Percentiles rank a stretch among this genome's conserved stretches.
These are phyloP conservation scores for Antennarius striatus DNA, from an alignment of 2,113 vertebrate genomes.

Conservation along the genomic window DNA sequence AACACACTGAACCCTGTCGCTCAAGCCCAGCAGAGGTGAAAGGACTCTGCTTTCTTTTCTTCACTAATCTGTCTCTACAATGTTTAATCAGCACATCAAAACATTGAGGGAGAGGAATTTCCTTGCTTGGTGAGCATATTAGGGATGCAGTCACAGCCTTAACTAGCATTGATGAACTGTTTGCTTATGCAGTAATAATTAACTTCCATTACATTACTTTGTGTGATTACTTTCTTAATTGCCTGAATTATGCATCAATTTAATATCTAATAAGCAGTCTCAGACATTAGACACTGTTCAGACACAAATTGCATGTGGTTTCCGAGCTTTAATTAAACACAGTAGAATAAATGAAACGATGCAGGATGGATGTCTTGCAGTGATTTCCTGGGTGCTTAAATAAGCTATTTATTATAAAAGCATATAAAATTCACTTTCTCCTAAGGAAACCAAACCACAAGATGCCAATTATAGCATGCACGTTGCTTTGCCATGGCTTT, in stretches of 20 bases:
- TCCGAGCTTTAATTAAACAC: constrained; percentile 99
- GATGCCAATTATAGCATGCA: constrained; percentile 83
- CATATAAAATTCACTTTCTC: constrained; percentile 93
- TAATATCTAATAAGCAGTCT: constrained; percentile 99
- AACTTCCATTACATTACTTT: constrained; percentile 99
- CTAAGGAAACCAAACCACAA: constrained; percentile 95
- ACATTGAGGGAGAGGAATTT: constrained; percentile 90
- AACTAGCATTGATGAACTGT: constrained; percentile 99
- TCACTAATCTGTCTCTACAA: constrained; percentile 79
- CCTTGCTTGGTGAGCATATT: constrained; percentile 95
- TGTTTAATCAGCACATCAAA: constrained; percentile 86
- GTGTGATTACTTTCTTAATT: constrained; percentile 99
- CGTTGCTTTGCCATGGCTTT: constrained; percentile 79
- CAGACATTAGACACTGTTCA: constrained; percentile 99
- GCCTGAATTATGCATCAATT: constrained; percentile 99
- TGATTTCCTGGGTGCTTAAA: constrained; percentile 99
- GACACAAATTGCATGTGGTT: constrained; percentile 99
- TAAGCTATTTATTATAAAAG: constrained; percentile 99
- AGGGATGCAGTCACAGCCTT: constrained; percentile 97
- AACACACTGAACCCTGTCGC: constrained; percentile 54
- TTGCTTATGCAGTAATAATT: constrained; percentile 99
- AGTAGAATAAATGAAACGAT: constrained; percentile 99
- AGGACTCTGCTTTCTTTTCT: constrained; percentile 80
- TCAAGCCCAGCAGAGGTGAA: constrained; percentile 64
- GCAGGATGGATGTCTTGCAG: constrained; percentile 96